Base-by-base conservation (phyloP, 2,797 vertebrate species). In the Bufotes viridis region DNA sequence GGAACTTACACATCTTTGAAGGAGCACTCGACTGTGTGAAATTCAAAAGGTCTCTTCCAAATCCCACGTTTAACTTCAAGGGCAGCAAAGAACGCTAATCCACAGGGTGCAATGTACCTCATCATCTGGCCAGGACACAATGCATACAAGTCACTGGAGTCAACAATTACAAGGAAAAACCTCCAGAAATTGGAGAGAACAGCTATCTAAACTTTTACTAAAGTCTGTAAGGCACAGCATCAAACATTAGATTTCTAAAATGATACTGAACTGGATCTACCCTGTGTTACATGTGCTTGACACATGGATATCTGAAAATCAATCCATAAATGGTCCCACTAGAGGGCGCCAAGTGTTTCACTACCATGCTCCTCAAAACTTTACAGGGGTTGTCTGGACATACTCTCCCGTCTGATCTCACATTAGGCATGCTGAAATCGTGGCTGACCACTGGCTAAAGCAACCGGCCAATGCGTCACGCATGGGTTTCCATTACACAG, bases 51-150 rank as follows among this genome's bases (percentile, higher is more conserved):
- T 17, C 81, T 87, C 74, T 86, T 85, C 75, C 78, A 82, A 80
- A 60, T 87, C 29, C 85, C 74, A 70, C 34, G 29, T 69, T 81
- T 90, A 70, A 69, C 79, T 65, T 65, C 84, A 61, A 87, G 67
- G 34, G 81, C 67, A 55, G 65, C 88, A 88, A 90, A 63, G 55
- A 78, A 75, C 49, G 85, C 74, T 79, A 80, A 42, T 85, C 87
- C 85, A 85, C 81, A 79, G 72, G 89, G 85, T 34, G 88, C 83
- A 81, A 82, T 74, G 81, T 89, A 90, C 70, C 82, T 89, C 67
- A 87, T 84, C 88, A 82, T 90, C 87, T 89, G 87, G 83, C 60
- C 69, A 86, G 84, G 88, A 87, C 81, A 89, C 81, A 89, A 86
- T n/a, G 61, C 75, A 81, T 63, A 82, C 70, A 72, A 22, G 72